Base-by-base conservation (phyloP, 2,797 vertebrate species). In the Microctenopoma stevenorrisi region DNA sequence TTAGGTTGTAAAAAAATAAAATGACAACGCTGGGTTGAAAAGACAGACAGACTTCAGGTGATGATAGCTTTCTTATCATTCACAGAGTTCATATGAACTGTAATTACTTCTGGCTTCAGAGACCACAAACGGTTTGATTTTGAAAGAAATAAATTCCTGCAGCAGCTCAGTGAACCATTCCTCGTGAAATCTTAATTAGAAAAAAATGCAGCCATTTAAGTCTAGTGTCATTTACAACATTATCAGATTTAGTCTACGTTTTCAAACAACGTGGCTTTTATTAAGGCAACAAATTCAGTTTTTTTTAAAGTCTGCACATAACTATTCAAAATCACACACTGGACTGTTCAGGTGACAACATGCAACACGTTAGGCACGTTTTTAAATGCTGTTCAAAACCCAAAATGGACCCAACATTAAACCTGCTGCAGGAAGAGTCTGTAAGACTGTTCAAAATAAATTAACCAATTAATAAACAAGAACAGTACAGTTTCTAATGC, bases 241-340 rank as follows among this genome's bases (percentile, higher is more conserved):
- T 47, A 65, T 15, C n/a, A 59, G 18, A 76, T 53, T 49, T 28
- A 58, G 47, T 75, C 56, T 18, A 62, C 48, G 53, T 60, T 73
- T 68, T 58, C 28, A 53, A 73, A 46, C 66, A 69, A 55, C 22
- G 3, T 18, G 42, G 15, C 40, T 61, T 51, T 76, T 40, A 1
- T 53, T 49, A 25, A 63, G 55, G 54, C 18, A 26, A 37, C 4
- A 58, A 42, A 65, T 59, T 47, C 4, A 13, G n/a, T n/a, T 53
- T n/a, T 9, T 9, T 16, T 25, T 10, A 42, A 59, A 72, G 66
- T 63, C 63, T 28, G 16, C 35, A 51, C 9, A 26, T 18, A 42
- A 28, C n/a, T 60, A 16, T 37, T 13, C 3, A 67, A 58, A 38
- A 6, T 1, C 13, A 47, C 52, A 55, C 49, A 49, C 28, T 37